Percentiles rank a stretch among this genome's conserved stretches.
These are phyloP conservation scores for Mesitornis unicolor DNA, from an alignment of 2,113 vertebrate genomes.

Conservation along the genomic window DNA sequence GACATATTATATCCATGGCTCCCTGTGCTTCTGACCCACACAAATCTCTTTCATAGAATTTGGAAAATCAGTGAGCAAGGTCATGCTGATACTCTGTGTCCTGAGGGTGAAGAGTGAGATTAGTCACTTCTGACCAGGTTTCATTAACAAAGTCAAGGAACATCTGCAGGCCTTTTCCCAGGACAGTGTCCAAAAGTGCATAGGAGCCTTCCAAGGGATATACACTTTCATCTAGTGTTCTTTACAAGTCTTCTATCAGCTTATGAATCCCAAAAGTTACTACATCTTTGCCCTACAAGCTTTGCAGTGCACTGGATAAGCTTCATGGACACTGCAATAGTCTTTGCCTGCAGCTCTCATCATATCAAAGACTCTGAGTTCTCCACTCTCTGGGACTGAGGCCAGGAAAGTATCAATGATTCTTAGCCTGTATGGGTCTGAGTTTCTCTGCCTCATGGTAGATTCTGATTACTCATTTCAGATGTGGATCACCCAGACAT, in stretches of 20 bases:
- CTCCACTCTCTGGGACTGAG: neutral
- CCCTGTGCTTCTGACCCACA: neutral
- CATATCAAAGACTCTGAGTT: neutral
- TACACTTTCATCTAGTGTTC: neutral
- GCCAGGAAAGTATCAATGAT: fast-evolving
- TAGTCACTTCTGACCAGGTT: neutral
- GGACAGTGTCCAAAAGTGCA: neutral
- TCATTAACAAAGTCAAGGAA: neutral
- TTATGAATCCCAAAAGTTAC: neutral
- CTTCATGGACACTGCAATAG: neutral
- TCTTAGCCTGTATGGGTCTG: neutral
- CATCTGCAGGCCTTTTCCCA: neutral
- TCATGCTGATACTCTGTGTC: neutral
- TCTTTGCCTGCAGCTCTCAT: neutral
- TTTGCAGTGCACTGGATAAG: neutral
- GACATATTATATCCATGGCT: fast-evolving
- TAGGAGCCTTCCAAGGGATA: neutral
- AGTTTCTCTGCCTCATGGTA: neutral
- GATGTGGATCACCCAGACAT: neutral
- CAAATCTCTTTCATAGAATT: neutral
- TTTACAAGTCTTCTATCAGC: neutral
- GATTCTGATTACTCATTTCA: neutral
- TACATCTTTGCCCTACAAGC: fast-evolving
- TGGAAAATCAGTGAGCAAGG: fast-evolving
- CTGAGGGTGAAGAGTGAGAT: neutral